Evolutionary conservation across 2,113 vertebrate species (phyloP).

Genomic region (Protomyctophum bolini): DNA sequence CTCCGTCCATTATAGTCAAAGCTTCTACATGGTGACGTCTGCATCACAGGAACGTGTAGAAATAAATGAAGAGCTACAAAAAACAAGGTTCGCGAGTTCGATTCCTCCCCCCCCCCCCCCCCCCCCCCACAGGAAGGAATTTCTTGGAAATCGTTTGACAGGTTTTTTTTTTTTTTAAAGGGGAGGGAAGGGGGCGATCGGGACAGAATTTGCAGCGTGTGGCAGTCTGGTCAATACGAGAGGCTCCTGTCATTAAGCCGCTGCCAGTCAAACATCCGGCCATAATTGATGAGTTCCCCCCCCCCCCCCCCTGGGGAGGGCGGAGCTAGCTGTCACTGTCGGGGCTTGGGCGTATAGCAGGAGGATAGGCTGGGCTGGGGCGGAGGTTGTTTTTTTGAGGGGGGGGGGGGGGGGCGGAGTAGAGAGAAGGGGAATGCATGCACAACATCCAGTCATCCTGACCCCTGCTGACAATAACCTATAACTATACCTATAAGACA

Average conservation of each 20-base stretch:
- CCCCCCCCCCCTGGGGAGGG: too few relatives aligned
- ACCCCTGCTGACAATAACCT: too few relatives aligned
- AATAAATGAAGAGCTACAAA: conserved; percentile 15
- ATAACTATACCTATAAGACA: too few relatives aligned
- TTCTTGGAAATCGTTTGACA: conserved; percentile 58
- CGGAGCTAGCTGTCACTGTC: conserved; percentile 63
- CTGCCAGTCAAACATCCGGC: conserved; percentile 79
- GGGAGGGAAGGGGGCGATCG: conserved; percentile 62
- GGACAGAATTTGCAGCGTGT: conserved; percentile 69
- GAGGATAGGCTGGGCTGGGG: conserved; percentile 22
- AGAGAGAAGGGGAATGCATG: too few relatives aligned
- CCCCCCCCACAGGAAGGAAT: conserved; percentile 20
- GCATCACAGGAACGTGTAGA: conserved; percentile 42
- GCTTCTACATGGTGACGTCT: conserved; percentile 29
- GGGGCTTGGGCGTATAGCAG: conserved; percentile 43
- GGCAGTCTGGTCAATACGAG: conserved; percentile 75
- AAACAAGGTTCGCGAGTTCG: conserved; percentile 29
- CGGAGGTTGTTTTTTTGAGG: too few relatives aligned
- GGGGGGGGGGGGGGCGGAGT: too few relatives aligned
- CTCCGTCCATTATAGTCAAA: conserved; percentile 43
- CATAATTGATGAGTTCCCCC: conserved; percentile 80
- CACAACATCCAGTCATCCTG: too few relatives aligned
- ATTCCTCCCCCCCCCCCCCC: too few relatives aligned
- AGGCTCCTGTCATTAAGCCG: conserved; percentile 78
- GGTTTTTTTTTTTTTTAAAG: too few relatives aligned